These are phyloP conservation scores for Craterocephalus amniculus DNA, from an alignment of 2,797 vertebrate genomes.

Conservation along the genomic window DNA sequence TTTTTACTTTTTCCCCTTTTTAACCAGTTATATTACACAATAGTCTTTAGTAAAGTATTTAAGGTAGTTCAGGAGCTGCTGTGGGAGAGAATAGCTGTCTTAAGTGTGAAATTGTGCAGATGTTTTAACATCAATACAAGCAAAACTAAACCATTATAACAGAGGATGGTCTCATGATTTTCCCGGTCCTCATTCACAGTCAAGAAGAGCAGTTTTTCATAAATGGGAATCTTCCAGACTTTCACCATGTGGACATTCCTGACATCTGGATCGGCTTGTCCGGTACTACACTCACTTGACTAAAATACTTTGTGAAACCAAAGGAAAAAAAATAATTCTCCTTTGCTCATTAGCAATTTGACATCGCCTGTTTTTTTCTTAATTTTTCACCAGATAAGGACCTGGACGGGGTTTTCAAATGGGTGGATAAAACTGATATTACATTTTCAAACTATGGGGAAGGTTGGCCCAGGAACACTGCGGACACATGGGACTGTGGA, in stretches of 20 bases:
- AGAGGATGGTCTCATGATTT: neutral
- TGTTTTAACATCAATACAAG: neutral
- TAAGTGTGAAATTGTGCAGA: neutral
- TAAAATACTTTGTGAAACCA: neutral
- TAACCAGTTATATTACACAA: no score
- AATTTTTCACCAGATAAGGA: constrained; percentile 73
- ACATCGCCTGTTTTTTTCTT: neutral
- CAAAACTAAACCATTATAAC: neutral
- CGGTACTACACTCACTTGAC: constrained; percentile 55
- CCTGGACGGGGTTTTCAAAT: constrained; percentile 79
- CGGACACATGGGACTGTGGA: constrained; percentile 81
- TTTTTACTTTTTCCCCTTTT: no score
- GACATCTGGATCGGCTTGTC: constrained; percentile 86
- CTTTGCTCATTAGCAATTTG: neutral
- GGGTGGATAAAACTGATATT: constrained; percentile 77
- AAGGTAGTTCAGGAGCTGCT: neutral
- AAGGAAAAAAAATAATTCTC: neutral
- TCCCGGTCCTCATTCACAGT: constrained; percentile 53
- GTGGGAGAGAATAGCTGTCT: neutral
- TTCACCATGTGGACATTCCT: constrained; percentile 79
- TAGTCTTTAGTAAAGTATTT: neutral
- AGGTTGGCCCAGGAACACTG: constrained; percentile 78
- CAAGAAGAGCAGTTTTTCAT: constrained; percentile 83
- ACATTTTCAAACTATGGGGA: constrained; percentile 76
- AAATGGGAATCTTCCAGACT: constrained; percentile 82